phyloP scores from a whole-genome alignment of 2,888 invertebrate species.

The Lasioglossum vierecki region DNA sequence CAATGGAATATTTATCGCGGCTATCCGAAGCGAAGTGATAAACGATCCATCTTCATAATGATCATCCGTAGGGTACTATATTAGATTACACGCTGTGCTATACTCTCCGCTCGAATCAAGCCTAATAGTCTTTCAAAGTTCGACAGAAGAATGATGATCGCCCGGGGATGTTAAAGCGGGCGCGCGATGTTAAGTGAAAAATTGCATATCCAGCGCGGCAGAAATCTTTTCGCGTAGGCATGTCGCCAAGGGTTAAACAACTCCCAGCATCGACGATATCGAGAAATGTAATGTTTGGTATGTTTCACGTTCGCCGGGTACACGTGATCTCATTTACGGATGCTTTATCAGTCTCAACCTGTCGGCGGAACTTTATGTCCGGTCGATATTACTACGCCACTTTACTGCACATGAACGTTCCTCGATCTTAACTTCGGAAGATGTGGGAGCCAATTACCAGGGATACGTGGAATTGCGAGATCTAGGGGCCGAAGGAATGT shows the following conservation, averaged over 20 bases:
- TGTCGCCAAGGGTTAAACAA: constrained; percentile 23
- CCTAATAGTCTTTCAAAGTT: constrained; percentile 18
- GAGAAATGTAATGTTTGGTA: constrained; percentile 40
- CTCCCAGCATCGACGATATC: constrained; percentile 38
- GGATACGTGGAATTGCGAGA: neutral
- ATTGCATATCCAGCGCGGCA: constrained; percentile 15
- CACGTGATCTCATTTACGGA: constrained; percentile 49
- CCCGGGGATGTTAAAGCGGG: constrained; percentile 20
- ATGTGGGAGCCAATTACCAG: neutral
- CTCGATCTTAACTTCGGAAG: neutral
- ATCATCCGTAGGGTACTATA: constrained; percentile 5
- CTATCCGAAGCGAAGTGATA: constrained; percentile 12
- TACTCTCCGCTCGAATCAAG: neutral
- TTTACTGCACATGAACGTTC: constrained; percentile 1
- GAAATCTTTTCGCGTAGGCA: constrained; percentile 28
- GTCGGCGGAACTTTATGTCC: constrained; percentile 28
- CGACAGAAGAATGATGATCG: constrained; percentile 37
- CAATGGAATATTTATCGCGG: constrained; percentile 7
- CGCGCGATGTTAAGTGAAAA: constrained; percentile 29
- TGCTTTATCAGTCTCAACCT: constrained; percentile 59
- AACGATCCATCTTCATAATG: constrained; percentile 21
- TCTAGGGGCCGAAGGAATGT: neutral
- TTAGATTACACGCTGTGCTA: neutral
- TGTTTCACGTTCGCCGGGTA: constrained; percentile 48
- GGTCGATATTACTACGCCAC: neutral